Percentiles rank a stretch among this genome's conserved stretches.
These are phyloP conservation scores for Pollenia amentaria DNA, from an alignment of 2,888 invertebrate genomes.

Conservation along the genomic window DNA sequence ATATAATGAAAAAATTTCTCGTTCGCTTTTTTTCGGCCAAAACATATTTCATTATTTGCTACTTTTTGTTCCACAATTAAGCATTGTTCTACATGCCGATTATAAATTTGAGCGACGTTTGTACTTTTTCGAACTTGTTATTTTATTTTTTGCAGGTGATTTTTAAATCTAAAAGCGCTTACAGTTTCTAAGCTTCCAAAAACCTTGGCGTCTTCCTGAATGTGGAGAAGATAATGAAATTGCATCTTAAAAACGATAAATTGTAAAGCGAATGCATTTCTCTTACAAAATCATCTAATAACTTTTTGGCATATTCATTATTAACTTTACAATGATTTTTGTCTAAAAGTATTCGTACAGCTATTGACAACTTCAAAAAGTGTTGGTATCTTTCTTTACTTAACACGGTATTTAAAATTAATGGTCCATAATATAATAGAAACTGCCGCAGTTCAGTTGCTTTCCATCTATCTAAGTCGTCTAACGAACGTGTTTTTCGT, in stretches of 20 bases:
- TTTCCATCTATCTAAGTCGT: neutral
- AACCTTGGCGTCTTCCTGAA: neutral
- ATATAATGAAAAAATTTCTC: no score
- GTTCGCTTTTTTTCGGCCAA: no score
- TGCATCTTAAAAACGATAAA: neutral
- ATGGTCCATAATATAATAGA: neutral
- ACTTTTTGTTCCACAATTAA: no score
- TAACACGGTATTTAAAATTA: neutral
- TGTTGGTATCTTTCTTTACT: neutral
- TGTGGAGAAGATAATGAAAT: conserved; percentile 11
- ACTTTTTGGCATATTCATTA: neutral
- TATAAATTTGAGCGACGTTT: no score
- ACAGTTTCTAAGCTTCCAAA: neutral
- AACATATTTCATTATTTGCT: no score
- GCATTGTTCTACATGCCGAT: no score
- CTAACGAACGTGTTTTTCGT: neutral
- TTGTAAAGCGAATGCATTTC: neutral
- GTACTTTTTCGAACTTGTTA: neutral
- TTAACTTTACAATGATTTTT: neutral
- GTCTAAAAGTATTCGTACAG: neutral
- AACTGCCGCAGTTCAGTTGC: neutral
- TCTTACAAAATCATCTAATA: no score
- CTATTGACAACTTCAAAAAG: neutral
- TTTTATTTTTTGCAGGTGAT: conserved; percentile 1
- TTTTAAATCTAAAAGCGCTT: conserved; percentile 8